Conservation (phyloP, 1,140 invertebrate species). For the Leptoteleia sp. region DNA sequence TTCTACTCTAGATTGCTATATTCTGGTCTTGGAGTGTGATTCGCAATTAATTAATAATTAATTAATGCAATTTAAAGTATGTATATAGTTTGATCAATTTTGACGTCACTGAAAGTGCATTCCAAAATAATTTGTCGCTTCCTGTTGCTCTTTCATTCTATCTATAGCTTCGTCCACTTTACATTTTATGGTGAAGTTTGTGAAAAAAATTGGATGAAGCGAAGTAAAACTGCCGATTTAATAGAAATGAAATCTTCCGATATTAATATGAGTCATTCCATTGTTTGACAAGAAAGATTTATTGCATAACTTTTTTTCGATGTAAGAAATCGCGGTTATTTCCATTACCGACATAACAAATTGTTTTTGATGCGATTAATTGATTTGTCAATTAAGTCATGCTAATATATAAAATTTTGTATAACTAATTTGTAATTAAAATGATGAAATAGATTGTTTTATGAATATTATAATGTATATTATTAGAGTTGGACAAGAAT, state of each 20-base stretch:
- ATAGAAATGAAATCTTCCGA: too few relatives aligned
- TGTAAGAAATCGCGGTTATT: conserved; percentile 16
- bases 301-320: conserved; percentile 12
- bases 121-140: conserved; percentile 39
- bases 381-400: conserved; percentile 53
- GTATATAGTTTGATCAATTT: conserved; percentile 54
- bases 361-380: conserved; percentile 45
- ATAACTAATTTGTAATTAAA: conserved; percentile 45
- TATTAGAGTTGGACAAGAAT: conserved; percentile 20
- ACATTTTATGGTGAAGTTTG: background rate
- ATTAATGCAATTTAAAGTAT: conserved; percentile 35
- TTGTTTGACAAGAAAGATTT: conserved; percentile 5
- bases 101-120: conserved; percentile 26
- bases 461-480: conserved; percentile 31
- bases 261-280: conserved; percentile 28
- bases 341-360: conserved; percentile 13
- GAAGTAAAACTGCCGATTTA: conserved; percentile 21
- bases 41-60: conserved; percentile 16
- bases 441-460: conserved; percentile 32
- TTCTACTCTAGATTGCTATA: conserved; percentile 46
- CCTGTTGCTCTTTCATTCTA: conserved; percentile 10
- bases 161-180: conserved; percentile 1
- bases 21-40: conserved; percentile 58
- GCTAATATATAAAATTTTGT: conserved; percentile 48
- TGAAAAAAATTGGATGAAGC: background rate